A percentile compares a stretch with the other conserved stretches of the same genome.
phyloP scores from a whole-genome alignment of 2,113 vertebrate genomes.

The Zosterops borbonicus region DNA sequence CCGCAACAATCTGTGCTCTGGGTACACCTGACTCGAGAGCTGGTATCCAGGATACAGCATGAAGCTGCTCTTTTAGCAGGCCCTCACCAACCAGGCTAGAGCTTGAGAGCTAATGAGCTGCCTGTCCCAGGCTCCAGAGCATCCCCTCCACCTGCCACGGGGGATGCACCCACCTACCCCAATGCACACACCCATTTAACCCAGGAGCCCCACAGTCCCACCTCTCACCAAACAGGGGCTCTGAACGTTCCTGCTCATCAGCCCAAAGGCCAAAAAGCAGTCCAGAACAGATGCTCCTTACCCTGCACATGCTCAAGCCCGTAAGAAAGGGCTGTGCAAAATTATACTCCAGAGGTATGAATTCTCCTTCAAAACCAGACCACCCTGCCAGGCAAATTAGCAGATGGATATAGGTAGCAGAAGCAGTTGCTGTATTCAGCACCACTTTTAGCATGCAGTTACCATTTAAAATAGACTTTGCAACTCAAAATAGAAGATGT shows the following conservation, averaged over 20 bases:
- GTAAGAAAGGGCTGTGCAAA: not conserved
- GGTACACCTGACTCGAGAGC: constrained; percentile 71
- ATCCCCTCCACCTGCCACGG: constrained; percentile 3
- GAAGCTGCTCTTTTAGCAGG: constrained; percentile 77
- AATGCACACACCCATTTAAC: constrained; percentile 24
- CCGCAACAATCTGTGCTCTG: constrained; percentile 69
- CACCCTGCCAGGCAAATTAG: constrained; percentile 27
- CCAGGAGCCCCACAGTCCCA: not conserved
- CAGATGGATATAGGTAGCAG: constrained; percentile 44
- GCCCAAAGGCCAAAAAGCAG: not conserved
- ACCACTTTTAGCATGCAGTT: not conserved
- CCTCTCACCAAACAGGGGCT: not conserved
- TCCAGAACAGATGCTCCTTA: constrained; percentile 11
- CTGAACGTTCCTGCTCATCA: not conserved
- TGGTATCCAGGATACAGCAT: constrained; percentile 85
- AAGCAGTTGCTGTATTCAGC: not conserved
- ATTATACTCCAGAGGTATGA: not conserved
- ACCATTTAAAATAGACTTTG: constrained; percentile 35
- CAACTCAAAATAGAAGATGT: constrained; percentile 32
- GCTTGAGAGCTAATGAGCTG: constrained; percentile 74
- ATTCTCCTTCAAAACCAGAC: constrained; percentile 37
- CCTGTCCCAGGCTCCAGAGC: constrained; percentile 56
- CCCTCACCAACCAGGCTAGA: constrained; percentile 67
- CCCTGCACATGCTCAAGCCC: not conserved
- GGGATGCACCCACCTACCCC: constrained; percentile 15